phyloP scores from a whole-genome alignment of 2,113 vertebrate genomes.

The Corydoras maculifer region DNA sequence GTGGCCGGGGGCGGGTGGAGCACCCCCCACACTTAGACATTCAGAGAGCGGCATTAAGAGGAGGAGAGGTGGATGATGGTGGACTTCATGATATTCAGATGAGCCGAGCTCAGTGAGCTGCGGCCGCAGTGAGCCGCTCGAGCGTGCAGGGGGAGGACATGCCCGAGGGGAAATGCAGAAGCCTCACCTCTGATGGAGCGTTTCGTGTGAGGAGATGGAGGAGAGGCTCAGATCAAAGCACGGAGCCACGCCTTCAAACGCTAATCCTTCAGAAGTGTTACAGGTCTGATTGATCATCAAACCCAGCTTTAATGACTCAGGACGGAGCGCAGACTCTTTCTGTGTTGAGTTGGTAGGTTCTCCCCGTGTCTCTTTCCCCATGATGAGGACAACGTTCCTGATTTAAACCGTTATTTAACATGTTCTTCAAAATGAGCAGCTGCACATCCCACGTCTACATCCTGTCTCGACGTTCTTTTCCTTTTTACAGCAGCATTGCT shows the following conservation, averaged over 20 bases:
- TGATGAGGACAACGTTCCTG: too few species aligned
- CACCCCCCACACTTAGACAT: too few species aligned
- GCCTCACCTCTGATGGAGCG: constrained; percentile 54
- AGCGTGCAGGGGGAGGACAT: constrained; percentile 63
- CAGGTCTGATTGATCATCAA: too few species aligned
- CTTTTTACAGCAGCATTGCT: constrained; percentile 4
- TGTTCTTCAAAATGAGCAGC: too few species aligned
- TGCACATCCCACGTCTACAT: not conserved
- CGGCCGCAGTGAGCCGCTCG: constrained; percentile 47
- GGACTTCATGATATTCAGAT: constrained; percentile 71
- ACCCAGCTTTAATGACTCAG: too few species aligned
- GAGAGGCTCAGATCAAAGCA: constrained; percentile 21
- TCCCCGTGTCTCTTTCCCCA: too few species aligned
- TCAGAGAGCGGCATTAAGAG: not conserved
- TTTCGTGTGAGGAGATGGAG: constrained; percentile 48
- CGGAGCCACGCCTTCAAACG: not conserved
- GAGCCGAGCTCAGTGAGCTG: constrained; percentile 54
- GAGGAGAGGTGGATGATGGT: constrained; percentile 39
- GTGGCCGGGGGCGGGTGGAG: not conserved
- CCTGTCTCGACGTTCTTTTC: constrained; percentile 25
- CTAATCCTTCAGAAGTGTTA: not conserved
- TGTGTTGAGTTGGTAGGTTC: too few species aligned
- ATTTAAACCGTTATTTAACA: too few species aligned
- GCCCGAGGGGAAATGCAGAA: constrained; percentile 57
- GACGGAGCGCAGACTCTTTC: too few species aligned